Conservation (phyloP, 2,797 vertebrate species). For the Philypnodon macrostomus region DNA sequence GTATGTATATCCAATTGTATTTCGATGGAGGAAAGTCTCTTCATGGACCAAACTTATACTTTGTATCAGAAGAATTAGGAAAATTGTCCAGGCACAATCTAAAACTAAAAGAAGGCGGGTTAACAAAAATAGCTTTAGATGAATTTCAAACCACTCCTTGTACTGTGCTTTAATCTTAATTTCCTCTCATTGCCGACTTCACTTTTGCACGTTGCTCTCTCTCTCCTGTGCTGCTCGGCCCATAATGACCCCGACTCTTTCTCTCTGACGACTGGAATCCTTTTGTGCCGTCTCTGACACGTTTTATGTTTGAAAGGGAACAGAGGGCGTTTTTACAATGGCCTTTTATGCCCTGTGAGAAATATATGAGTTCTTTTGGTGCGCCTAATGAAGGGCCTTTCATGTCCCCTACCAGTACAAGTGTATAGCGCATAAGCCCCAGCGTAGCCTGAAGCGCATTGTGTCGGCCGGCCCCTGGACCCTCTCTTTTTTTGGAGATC, state of each 20-base stretch:
- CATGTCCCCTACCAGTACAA: constrained; percentile 63
- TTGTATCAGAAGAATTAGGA: no score
- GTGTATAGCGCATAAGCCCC: constrained; percentile 60
- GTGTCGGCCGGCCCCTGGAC: constrained; percentile 34
- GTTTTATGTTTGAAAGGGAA: constrained; percentile 74
- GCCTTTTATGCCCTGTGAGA: constrained; percentile 74
- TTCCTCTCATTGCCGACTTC: constrained; percentile 40
- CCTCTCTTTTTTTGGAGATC: constrained; percentile 54
- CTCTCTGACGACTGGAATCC: constrained; percentile 64
- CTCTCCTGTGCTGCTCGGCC: constrained; percentile 45
- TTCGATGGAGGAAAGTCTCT: no score
- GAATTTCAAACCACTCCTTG: constrained; percentile 26
- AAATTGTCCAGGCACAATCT: no score
- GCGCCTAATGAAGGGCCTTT: constrained; percentile 71
- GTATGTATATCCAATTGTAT: no score
- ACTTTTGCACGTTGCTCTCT: constrained; percentile 35
- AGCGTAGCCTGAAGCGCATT: constrained; percentile 52
- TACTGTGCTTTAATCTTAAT: constrained; percentile 48
- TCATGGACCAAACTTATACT: no score
- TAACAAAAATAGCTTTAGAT: no score
- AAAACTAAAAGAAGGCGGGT: no score
- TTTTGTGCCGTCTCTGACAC: constrained; percentile 71
- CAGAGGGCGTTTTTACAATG: constrained; percentile 73
- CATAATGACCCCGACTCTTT: constrained; percentile 70
- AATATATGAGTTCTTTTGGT: constrained; percentile 73